A percentile compares a stretch with the other conserved stretches of the same genome.
These are phyloP conservation scores for Chymomyza caudatula DNA, from an alignment of 2,888 invertebrate species.

Conservation along the genomic window DNA sequence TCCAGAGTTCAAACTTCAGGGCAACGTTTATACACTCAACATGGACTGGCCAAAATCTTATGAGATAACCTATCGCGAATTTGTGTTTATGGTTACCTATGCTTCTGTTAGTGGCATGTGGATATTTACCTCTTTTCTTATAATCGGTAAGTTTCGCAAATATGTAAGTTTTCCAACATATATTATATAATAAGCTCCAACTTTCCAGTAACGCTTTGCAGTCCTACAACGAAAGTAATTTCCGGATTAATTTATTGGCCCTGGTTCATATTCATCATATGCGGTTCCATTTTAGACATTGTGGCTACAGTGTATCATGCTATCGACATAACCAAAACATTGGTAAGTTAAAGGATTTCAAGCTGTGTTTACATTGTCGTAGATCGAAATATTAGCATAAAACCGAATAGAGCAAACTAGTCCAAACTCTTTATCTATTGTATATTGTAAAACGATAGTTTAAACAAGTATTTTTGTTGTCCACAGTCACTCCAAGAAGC, in stretches of 20 bases:
- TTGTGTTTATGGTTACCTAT: conserved; percentile 69
- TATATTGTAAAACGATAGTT: no score
- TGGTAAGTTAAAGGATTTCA: conserved; percentile 58
- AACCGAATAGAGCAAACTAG: no score
- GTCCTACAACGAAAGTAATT: conserved; percentile 61
- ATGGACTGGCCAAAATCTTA: conserved; percentile 63
- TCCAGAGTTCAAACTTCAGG: conserved; percentile 33
- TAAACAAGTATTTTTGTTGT: no score
- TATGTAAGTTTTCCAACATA: background rate
- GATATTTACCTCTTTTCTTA: conserved; percentile 67
- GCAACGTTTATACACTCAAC: conserved; percentile 14
- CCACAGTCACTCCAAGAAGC: conserved; percentile 34
- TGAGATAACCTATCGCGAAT: conserved; percentile 60
- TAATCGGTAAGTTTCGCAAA: conserved; percentile 61
- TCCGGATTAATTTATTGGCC: conserved; percentile 73
- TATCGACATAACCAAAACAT: conserved; percentile 75
- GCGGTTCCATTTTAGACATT: conserved; percentile 76
- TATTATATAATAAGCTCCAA: background rate
- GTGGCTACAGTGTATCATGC: conserved; percentile 78
- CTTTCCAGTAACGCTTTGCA: conserved; percentile 64
- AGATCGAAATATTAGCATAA: no score
- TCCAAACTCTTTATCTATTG: no score
- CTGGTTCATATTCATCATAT: conserved; percentile 76
- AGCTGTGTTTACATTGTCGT: no score
- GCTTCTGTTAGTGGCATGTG: conserved; percentile 69